phyloP scores from a whole-genome alignment of 2,888 invertebrate species.

The Leptura quadrifasciata region DNA sequence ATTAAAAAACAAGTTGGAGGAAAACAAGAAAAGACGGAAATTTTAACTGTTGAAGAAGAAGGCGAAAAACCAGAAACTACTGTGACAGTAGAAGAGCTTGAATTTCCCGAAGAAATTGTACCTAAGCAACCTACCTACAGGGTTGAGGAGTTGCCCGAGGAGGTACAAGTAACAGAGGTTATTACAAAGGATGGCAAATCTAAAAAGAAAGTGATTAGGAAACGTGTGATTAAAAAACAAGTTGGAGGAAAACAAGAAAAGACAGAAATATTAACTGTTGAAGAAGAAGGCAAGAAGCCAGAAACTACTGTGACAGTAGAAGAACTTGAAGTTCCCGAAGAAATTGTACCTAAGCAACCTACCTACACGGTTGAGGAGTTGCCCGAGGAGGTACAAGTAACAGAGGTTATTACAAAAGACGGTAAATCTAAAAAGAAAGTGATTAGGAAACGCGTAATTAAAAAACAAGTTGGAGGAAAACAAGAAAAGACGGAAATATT shows the following conservation, averaged over 20 bases:
- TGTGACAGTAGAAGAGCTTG: constrained; percentile 70
- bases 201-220: constrained; percentile 66
- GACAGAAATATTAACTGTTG: constrained; percentile 65
- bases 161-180: constrained; percentile 62
- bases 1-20: constrained; percentile 64
- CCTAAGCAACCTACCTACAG: background rate
- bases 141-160: constrained; percentile 59
- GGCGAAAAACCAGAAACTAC: constrained; percentile 70
- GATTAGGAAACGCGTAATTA: constrained; percentile 67
- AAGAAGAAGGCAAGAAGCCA: constrained; percentile 66
- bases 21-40: constrained; percentile 63
- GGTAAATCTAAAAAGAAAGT: constrained; percentile 63
- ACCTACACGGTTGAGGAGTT: constrained; percentile 64
- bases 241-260: constrained; percentile 68
- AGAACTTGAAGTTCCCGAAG: constrained; percentile 65
- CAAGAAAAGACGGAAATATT: constrained; percentile 72
- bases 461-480: constrained; percentile 67
- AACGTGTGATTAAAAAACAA: constrained; percentile 58
- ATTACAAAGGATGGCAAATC: constrained; percentile 67
- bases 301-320: constrained; percentile 63
- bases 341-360: constrained; percentile 42
- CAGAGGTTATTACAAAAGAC: constrained; percentile 61
- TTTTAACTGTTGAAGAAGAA: constrained; percentile 67
- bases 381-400: constrained; percentile 62
- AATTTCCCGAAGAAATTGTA: constrained; percentile 61